Evolutionary conservation across 2,888 invertebrate species (phyloP), one percentile per base, ranked within the genome.

Genomic region (Cistogaster globosa): DNA sequence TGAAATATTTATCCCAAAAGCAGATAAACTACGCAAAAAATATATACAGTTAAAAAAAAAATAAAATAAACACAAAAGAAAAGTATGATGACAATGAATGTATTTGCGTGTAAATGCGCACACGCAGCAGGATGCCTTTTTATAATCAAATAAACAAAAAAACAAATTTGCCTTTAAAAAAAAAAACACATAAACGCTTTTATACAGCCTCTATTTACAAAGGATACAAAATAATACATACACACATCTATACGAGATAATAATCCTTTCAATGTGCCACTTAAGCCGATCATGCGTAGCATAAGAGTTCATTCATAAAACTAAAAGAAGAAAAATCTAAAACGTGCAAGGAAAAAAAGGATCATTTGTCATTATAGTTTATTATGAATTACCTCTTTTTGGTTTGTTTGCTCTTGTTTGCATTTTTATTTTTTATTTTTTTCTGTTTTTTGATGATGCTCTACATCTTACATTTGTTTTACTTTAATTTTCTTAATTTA

Each of bases 251-350:
- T 85, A 72, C 80, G 63, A 86, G 87, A 89, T 89, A 87, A 88
- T 92, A 92, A 92, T 92, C 91, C 92, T 91, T 92, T 92, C 91
- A 92, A 89, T 92, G 91, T 88, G 91, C 90, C 91, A 91, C 92
- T 92, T 92, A 92, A 92, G 92, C 91, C 89, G 91, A 92, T 92
- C 92, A 92, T 89, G 90, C 90, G 88, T 89, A 89, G 88, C 89
- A 88, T 60, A 87, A 84, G 80, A 86, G 80, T 84, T 87, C 88
- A 87, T 87, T 87, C 87, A 80, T 22, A 78, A 11, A 53, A 45
- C 3, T 14, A 14, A 18, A 2, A 1, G 7, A n/a, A n/a, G 16
- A 0, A 57, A 18, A 45, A 45, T 7, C 75, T 22, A 42, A 51
- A 36, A 65, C 6, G n/a, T 58, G 22, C 51, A 62, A 16, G 16